Base-by-base conservation (phyloP, 2,888 invertebrate species). In the Eustalomyia histrio region DNA sequence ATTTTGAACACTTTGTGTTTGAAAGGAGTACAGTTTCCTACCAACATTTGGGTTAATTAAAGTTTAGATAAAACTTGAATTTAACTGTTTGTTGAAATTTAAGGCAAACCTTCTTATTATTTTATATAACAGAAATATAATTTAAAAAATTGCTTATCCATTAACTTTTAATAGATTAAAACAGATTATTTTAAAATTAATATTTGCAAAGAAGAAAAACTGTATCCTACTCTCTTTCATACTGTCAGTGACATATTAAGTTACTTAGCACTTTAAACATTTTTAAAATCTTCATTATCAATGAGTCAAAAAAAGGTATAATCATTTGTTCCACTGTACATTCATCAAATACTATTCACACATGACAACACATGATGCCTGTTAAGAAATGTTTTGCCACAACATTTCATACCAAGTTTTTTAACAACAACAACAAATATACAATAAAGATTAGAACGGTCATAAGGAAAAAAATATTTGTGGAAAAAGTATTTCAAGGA, bases 301-400 rank as follows among this genome's bases (percentile, higher is more conserved):
- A 39, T 12, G 2, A 39, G 12, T 39, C 39, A 39, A 39, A 3
- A 39, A 39, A 12, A 39, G 4, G 6, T 12, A 10, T 12, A 39
- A 39, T 39, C 2, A 2, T 39, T 39, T 39, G 10, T 39, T 39
- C 12, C 39, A 39, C 39, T 39, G 39, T 39, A 39, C 39, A 39
- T 39, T 39, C 35, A 35, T 1, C 4, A 35, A 35, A 5, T 39
- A 14, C 12, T 39, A 39, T 39, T 58, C 53, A 6, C 71, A 53
- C 61, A 72, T 61, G 71, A 60, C 58, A 60, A 58, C 71, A 60
- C 52, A 71, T 61, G 52, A 71, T 35, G 52, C 61, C 52, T 53
- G 61, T 61, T 72, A 53, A 61, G 53, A 29, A 72, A 61, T 72
- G 61, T 52, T 53, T 61, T 61, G 53, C 52, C 61, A 72, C 71